Conservation (phyloP, 1,140 invertebrate species). For the Meloidogyne hapla region DNA sequence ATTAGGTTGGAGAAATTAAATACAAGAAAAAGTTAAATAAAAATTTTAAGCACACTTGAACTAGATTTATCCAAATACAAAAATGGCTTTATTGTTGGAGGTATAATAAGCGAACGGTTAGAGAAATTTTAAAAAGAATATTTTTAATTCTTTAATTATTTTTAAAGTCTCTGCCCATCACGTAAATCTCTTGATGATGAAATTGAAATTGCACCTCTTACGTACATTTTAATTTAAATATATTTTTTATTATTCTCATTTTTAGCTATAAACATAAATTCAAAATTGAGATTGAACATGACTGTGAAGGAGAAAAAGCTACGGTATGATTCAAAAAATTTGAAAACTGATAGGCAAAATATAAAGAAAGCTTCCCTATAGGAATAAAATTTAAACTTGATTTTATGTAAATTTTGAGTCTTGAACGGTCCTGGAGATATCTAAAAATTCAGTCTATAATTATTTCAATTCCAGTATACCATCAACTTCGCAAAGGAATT, state of each 20-base stretch:
- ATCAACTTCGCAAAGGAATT: neutral
- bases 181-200: neutral
- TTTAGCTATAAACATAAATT: conserved; percentile 2
- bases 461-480: neutral
- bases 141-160: neutral
- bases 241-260: neutral
- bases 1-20: neutral
- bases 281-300: neutral
- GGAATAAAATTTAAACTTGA: too few species aligned
- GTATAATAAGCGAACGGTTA: neutral
- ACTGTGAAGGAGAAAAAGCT: neutral
- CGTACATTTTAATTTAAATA: neutral
- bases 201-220: neutral
- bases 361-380: too few species aligned
- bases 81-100: neutral
- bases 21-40: neutral
- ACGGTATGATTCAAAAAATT: neutral
- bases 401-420: too few species aligned
- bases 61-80: neutral
- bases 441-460: too few species aligned
- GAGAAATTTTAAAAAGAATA: neutral
- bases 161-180: neutral
- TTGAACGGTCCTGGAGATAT: too few species aligned
- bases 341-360: too few species aligned
- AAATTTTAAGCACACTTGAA: neutral